A percentile compares a stretch with the other conserved stretches of the same genome.
Conservation (phyloP, 1,140 invertebrate genomes). For the Dufourea novaeangliae region DNA sequence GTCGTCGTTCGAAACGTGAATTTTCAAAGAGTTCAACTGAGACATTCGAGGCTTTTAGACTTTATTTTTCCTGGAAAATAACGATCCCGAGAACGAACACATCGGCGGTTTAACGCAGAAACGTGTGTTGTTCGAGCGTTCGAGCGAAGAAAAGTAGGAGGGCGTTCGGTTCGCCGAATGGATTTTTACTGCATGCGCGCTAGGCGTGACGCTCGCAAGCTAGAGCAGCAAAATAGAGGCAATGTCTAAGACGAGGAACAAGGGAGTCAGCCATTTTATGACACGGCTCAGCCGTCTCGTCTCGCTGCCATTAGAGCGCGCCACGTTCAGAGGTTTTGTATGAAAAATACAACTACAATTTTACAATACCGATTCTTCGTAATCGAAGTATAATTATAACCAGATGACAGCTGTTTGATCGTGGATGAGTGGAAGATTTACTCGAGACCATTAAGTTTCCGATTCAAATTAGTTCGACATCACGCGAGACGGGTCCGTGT, state of each 20-base stretch:
- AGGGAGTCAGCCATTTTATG: slow-evolving; percentile 58
- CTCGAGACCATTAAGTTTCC: not conserved
- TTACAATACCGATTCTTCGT: not conserved
- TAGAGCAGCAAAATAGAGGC: slow-evolving; percentile 23
- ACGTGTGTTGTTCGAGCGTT: not conserved
- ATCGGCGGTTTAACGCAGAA: not conserved
- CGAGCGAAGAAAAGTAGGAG: not conserved
- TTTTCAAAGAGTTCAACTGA: no score
- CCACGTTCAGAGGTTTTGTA: slow-evolving; percentile 32
- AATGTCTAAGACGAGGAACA: slow-evolving; percentile 48
- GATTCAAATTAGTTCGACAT: not conserved
- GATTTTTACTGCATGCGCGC: slow-evolving; percentile 10
- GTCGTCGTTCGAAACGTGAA: no score
- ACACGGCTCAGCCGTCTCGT: slow-evolving; percentile 32
- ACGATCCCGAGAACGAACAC: not conserved
- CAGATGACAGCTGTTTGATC: no score
- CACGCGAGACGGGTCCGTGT: no score
- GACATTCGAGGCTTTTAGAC: no score
- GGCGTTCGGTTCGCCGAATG: not conserved
- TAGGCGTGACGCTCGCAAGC: not conserved
- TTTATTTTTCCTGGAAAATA: not conserved
- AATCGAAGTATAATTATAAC: not conserved
- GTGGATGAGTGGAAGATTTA: no score
- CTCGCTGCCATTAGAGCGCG: slow-evolving; percentile 41
- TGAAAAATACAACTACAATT: slow-evolving; percentile 12